phyloP scores from a whole-genome alignment of 2,888 invertebrate species.

The Chloromyia formosa region DNA sequence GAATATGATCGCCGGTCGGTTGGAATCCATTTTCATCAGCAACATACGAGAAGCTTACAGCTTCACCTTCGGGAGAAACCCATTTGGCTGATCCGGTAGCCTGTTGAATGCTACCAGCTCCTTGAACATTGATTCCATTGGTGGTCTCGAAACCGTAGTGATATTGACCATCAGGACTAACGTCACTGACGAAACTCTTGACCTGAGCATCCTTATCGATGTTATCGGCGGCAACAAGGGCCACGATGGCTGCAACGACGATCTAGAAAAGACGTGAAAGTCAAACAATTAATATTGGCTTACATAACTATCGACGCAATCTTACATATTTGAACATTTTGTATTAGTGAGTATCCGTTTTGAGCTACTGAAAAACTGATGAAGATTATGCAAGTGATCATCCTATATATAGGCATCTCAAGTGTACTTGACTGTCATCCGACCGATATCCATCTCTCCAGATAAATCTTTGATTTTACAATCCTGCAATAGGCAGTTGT shows the following conservation, averaged over 20 bases:
- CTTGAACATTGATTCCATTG: slow-evolving; percentile 70
- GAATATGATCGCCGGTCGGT: slow-evolving; percentile 64
- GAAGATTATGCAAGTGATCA: no score
- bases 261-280: neutral
- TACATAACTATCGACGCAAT: neutral
- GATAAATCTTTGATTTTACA: no score
- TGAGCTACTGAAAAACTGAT: neutral
- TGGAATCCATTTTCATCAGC: slow-evolving; percentile 71
- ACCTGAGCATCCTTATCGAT: slow-evolving; percentile 60
- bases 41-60: slow-evolving; percentile 63
- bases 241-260: slow-evolving; percentile 53
- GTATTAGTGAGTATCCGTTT: slow-evolving; percentile 2
- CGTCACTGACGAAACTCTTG: slow-evolving; percentile 63
- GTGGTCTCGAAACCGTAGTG: slow-evolving; percentile 66
- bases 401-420: no score
- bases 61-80: slow-evolving; percentile 67
- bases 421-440: no score
- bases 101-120: slow-evolving; percentile 65
- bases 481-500: no score
- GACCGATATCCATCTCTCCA: no score
- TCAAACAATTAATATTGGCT: neutral
- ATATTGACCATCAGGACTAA: slow-evolving; percentile 64
- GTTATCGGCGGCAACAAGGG: slow-evolving; percentile 58
- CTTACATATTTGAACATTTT: slow-evolving; percentile 28
- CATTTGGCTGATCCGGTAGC: slow-evolving; percentile 67